phyloP scores from a whole-genome alignment of 2,888 invertebrate species.

The Zaprionus bogoriensis region DNA sequence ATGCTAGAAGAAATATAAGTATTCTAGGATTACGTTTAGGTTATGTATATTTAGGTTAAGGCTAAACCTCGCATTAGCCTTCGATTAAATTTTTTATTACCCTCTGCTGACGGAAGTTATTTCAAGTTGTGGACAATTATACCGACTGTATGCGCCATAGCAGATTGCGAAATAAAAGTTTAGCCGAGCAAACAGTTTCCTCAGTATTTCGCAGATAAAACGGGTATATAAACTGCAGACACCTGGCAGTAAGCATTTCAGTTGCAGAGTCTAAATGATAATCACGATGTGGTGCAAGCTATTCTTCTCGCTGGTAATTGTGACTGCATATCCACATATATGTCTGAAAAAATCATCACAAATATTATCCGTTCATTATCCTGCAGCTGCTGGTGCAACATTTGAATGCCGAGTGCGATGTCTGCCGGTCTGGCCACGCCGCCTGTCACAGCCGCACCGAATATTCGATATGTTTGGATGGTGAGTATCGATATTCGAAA shows the following conservation, averaged over 20 bases:
- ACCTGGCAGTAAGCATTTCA: not conserved
- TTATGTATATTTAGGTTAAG: no score
- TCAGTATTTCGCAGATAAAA: not conserved
- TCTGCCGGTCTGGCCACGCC: slow-evolving; percentile 35
- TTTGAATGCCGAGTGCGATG: slow-evolving; percentile 42
- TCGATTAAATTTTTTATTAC: no score
- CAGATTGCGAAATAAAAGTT: not conserved
- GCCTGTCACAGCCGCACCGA: slow-evolving; percentile 55
- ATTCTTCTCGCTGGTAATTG: slow-evolving; percentile 6
- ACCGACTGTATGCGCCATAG: not conserved
- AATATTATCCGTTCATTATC: not conserved
- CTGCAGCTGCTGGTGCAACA: slow-evolving; percentile 36
- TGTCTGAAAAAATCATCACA: not conserved
- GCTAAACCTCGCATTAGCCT: no score
- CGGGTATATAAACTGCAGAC: not conserved
- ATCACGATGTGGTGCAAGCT: slow-evolving; percentile 14
- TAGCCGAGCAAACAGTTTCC: not conserved
- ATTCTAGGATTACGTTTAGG: no score
- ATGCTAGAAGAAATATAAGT: no score
- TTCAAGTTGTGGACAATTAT: not conserved
- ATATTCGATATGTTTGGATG: slow-evolving; percentile 50
- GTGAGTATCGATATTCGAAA: slow-evolving; percentile 11
- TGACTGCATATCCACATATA: not conserved
- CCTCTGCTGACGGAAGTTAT: not conserved
- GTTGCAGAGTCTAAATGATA: not conserved